Conservation (phyloP, 2,797 vertebrate species). For the Rousettus madagascariensis region DNA sequence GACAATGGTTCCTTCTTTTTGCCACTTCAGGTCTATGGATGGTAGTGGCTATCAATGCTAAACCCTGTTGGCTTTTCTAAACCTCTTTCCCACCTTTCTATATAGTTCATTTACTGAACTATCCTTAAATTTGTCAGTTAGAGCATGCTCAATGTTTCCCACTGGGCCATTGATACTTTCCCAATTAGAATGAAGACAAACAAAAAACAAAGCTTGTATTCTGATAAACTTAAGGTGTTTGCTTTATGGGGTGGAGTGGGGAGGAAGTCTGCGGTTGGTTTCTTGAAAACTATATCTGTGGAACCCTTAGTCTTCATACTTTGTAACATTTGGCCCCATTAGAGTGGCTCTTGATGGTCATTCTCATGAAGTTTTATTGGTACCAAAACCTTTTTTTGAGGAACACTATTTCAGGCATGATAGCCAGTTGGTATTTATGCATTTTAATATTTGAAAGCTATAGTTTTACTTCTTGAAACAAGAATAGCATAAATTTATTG, state of each 20-base stretch:
- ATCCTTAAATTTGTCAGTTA: background rate
- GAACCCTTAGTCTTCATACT: background rate
- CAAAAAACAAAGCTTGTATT: background rate
- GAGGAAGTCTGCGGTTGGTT: background rate
- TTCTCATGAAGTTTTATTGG: background rate
- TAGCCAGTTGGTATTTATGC: background rate
- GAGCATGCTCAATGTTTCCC: background rate
- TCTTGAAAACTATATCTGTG: background rate
- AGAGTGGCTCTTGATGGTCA: background rate
- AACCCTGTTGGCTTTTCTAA: background rate
- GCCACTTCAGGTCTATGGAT: background rate
- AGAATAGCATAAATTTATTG: background rate
- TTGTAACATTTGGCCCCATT: background rate
- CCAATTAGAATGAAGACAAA: background rate
- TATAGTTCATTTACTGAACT: background rate
- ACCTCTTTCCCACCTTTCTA: background rate
- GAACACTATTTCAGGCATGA: background rate
- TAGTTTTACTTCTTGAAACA: background rate
- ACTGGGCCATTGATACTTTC: background rate
- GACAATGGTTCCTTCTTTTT: background rate
- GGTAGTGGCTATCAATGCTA: background rate
- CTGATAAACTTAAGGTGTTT: background rate
- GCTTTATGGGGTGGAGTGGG: background rate
- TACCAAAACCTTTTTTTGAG: background rate
- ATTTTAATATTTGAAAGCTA: constrained; percentile 44